Evolutionary conservation across 1,140 invertebrate species (phyloP).

Genomic region (Kradibia gibbosae): DNA sequence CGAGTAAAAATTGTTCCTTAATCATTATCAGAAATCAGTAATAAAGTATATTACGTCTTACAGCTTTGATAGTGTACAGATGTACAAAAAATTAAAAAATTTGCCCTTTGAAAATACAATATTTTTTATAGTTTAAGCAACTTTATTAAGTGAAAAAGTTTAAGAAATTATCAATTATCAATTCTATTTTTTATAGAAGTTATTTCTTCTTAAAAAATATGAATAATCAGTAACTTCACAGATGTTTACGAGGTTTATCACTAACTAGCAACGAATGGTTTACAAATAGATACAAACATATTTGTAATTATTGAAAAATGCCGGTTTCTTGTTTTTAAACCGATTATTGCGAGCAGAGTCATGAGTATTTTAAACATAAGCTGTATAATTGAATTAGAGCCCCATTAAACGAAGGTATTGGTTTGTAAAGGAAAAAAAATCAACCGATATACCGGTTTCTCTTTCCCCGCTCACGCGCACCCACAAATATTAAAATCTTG

Average conservation of each 20-base stretch:
- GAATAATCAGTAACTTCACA: background rate
- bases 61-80: background rate
- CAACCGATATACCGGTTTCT: background rate
- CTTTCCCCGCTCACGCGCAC: background rate
- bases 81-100: background rate
- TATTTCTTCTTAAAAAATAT: background rate
- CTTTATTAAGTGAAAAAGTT: background rate
- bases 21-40: background rate
- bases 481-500: background rate
- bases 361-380: background rate
- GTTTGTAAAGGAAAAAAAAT: background rate
- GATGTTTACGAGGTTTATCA: background rate
- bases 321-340: background rate
- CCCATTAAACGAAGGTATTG: background rate
- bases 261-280: background rate
- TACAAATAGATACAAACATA: background rate
- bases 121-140: background rate
- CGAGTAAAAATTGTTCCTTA: background rate
- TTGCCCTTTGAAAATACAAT: background rate
- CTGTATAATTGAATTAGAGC: constrained; percentile 18
- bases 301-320: background rate
- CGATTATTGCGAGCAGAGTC: background rate
- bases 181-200: background rate
- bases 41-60: background rate
- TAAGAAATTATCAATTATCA: background rate